A percentile compares a stretch with the other conserved stretches of the same genome.
phyloP scores from a whole-genome alignment of 1,140 invertebrate genomes.

The Ceratosolen solmsi region DNA sequence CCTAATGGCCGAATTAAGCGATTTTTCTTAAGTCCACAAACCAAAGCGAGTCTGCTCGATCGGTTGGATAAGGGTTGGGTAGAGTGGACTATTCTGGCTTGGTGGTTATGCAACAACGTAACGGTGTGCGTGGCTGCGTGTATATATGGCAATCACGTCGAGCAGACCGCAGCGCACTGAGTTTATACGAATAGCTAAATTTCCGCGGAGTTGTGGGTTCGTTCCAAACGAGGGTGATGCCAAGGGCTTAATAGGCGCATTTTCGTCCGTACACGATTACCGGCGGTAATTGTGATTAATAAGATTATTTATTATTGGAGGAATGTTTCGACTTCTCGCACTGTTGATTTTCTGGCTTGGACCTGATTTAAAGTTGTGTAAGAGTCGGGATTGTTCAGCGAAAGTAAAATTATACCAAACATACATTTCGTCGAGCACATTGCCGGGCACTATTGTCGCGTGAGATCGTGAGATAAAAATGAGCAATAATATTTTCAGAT shows the following conservation, averaged over 20 bases:
- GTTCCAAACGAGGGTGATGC: not conserved
- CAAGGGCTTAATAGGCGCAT: not conserved
- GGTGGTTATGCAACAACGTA: slow-evolving; percentile 15
- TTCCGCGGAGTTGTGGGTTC: not conserved
- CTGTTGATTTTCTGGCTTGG: not conserved
- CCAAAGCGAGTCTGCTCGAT: slow-evolving; percentile 39
- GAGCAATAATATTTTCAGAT: too few relatives aligned
- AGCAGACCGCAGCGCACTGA: not conserved
- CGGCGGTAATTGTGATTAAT: not conserved
- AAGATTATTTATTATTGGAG: not conserved
- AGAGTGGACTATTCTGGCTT: slow-evolving; percentile 36
- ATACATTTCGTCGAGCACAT: too few relatives aligned
- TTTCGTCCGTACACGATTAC: not conserved
- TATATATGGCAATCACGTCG: too few relatives aligned
- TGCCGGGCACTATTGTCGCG: too few relatives aligned
- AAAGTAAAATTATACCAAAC: too few relatives aligned
- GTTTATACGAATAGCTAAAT: not conserved
- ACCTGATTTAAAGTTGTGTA: too few relatives aligned
- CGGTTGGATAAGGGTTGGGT: slow-evolving; percentile 36
- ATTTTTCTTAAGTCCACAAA: too few relatives aligned
- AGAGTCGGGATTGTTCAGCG: too few relatives aligned
- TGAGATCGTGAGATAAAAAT: too few relatives aligned
- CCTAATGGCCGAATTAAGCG: too few relatives aligned
- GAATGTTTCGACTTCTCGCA: not conserved
- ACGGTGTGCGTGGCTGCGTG: slow-evolving; percentile 26